Percentiles rank a stretch among this genome's conserved stretches.
phyloP scores from a whole-genome alignment of 1,140 invertebrate species.

The Diorhabda elongata region DNA sequence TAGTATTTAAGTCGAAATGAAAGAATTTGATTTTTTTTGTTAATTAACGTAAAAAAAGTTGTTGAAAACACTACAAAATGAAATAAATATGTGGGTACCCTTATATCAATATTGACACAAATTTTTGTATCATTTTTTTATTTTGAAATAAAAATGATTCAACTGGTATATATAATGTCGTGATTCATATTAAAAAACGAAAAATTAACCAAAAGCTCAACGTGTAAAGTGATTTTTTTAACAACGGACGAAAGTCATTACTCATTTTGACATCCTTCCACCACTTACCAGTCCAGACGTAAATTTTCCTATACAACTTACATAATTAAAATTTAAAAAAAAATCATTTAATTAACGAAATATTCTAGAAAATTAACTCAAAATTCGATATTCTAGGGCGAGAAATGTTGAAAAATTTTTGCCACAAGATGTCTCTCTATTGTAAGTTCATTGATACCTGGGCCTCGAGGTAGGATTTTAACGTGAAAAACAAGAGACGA shows the following conservation, averaged over 20 bases:
- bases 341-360: slow-evolving; percentile 8
- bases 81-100: no score
- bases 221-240: slow-evolving; percentile 9
- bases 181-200: neutral
- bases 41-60: no score
- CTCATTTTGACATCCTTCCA: slow-evolving; percentile 16
- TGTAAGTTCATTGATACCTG: slow-evolving; percentile 47
- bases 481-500: slow-evolving; percentile 32
- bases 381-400: slow-evolving; percentile 35
- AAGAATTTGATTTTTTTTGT: no score
- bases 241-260: slow-evolving; percentile 13
- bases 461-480: slow-evolving; percentile 34
- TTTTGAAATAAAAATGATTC: no score
- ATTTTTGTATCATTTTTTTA: no score
- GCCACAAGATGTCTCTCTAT: slow-evolving; percentile 48
- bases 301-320: slow-evolving; percentile 18
- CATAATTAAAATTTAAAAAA: slow-evolving; percentile 13
- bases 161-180: neutral
- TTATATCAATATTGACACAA: no score
- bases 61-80: no score
- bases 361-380: slow-evolving; percentile 9
- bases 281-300: neutral
- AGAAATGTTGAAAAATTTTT: slow-evolving; percentile 35
- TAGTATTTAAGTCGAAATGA: no score
- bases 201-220: slow-evolving; percentile 7